Evolutionary conservation across 2,113 vertebrate genomes (phyloP).

Genomic region (Centropus unirufus): DNA sequence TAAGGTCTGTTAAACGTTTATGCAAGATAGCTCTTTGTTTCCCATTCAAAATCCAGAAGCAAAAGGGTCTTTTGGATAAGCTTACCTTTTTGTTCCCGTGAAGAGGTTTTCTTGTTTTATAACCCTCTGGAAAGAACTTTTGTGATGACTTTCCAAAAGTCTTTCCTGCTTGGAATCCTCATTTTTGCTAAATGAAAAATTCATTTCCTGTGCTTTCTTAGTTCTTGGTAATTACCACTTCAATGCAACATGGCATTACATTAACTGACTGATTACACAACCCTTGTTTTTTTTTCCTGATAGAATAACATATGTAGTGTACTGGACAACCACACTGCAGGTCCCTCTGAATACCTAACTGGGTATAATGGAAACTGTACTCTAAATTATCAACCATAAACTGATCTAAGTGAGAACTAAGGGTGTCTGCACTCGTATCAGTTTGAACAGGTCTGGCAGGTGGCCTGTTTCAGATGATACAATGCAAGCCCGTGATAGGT

Average conservation of each 20-base stretch:
- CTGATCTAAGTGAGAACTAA: not conserved
- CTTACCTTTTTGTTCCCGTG: not conserved
- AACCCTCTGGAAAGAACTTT: not conserved
- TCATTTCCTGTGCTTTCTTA: not conserved
- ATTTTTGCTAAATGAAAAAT: not conserved
- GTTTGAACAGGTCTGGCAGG: not conserved
- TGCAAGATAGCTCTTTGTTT: not conserved
- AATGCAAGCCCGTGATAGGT: not conserved
- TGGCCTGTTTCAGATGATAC: not conserved
- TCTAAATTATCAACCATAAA: not conserved
- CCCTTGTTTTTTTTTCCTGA: not conserved
- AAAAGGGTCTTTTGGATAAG: not conserved
- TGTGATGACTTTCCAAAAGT: not conserved
- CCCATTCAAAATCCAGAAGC: not conserved
- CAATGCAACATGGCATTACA: not conserved
- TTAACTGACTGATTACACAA: not conserved
- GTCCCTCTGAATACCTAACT: not conserved
- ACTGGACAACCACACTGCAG: not conserved
- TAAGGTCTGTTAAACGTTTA: not conserved
- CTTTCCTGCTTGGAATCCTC: not conserved
- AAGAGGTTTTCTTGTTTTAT: not conserved
- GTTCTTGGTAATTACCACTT: not conserved
- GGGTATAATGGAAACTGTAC: not conserved
- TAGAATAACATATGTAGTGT: accelerated
- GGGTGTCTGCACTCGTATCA: not conserved